These are phyloP conservation scores for Rhea pennata DNA, from an alignment of 2,113 vertebrate species.

Conservation along the genomic window DNA sequence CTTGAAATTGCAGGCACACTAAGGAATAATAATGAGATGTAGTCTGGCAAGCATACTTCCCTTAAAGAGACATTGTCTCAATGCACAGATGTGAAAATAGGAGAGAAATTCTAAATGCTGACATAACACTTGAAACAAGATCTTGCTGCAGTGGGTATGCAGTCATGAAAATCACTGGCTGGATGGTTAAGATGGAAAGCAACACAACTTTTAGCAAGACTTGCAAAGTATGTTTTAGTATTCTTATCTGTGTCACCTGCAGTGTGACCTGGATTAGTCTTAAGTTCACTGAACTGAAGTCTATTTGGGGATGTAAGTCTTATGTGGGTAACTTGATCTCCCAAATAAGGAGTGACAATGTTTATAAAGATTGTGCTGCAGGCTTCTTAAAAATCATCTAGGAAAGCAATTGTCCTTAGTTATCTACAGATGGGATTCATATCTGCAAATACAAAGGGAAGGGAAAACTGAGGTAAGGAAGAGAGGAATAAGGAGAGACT, in stretches of 20 bases:
- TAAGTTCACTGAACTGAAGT: neutral
- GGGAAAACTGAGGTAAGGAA: neutral
- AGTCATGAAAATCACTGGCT: neutral
- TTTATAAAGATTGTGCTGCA: neutral
- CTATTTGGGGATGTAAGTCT: neutral
- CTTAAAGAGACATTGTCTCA: neutral
- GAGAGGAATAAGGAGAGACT: neutral
- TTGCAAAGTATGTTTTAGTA: rapidly evolving
- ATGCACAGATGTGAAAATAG: neutral
- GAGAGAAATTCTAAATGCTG: neutral
- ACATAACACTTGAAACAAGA: neutral
- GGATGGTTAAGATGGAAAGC: neutral
- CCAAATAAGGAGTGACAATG: neutral
- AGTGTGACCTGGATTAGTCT: neutral
- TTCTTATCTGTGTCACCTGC: neutral
- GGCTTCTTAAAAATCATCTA: neutral
- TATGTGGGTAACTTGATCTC: neutral
- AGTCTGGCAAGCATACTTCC: neutral
- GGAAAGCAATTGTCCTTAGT: neutral
- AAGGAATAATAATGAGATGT: neutral
- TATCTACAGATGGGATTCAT: neutral
- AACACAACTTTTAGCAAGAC: neutral
- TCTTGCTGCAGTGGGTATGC: rapidly evolving
- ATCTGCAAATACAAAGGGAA: neutral
- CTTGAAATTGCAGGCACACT: neutral